A percentile compares a stretch with the other conserved stretches of the same genome.
Evolutionary conservation across 2,888 invertebrate genomes (phyloP).

Genomic region (Xylota sylvarum): DNA sequence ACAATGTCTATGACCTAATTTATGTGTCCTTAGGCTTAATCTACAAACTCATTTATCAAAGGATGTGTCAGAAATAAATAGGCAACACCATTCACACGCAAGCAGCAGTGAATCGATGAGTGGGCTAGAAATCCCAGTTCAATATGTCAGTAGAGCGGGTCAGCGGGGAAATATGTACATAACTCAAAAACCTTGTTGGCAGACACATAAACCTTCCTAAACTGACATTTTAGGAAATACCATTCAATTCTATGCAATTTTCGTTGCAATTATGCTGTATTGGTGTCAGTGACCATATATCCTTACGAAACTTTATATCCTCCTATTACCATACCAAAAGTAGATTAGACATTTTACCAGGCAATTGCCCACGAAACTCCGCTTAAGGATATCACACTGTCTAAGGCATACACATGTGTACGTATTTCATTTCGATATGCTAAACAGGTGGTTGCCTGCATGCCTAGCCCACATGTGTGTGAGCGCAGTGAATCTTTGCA

Average conservation of each 20-base stretch:
- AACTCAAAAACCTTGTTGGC: no score
- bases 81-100: no score
- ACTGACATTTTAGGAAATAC: background rate
- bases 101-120: no score
- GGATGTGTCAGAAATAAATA: no score
- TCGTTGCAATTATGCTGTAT: background rate
- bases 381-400: slow-evolving; percentile 30
- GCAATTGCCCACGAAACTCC: slow-evolving; percentile 44
- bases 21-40: no score
- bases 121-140: no score
- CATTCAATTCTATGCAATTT: background rate
- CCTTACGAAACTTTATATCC: background rate
- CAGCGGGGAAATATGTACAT: no score
- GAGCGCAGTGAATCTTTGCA: slow-evolving; percentile 13
- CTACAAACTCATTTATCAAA: no score
- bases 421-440: slow-evolving; percentile 40
- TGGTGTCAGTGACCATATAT: background rate
- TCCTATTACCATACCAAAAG: slow-evolving; percentile 15
- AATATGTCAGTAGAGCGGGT: no score
- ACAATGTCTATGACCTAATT: no score
- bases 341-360: slow-evolving; percentile 38
- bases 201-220: no score
- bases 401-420: background rate
- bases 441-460: slow-evolving; percentile 67
- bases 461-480: no score